Conservation (phyloP, 2,797 vertebrate genomes). For the Cygnus olor region DNA sequence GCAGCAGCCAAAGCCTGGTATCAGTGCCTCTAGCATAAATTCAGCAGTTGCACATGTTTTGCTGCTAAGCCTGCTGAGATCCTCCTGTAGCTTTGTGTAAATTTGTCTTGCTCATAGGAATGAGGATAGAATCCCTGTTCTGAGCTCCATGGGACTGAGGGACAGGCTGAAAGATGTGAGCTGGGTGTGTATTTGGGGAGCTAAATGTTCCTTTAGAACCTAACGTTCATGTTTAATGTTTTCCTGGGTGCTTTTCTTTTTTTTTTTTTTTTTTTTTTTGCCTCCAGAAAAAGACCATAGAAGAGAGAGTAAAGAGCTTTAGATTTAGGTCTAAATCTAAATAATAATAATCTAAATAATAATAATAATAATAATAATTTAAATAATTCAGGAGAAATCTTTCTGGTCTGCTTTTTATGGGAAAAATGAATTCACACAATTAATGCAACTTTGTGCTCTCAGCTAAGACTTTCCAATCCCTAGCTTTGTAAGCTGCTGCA, state of each 20-base stretch:
- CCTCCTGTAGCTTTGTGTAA: constrained; percentile 41
- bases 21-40: constrained; percentile 48
- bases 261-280: background rate
- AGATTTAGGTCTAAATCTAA: background rate
- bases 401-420: background rate
- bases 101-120: constrained; percentile 29
- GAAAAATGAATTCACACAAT: background rate
- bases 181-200: background rate
- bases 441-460: background rate
- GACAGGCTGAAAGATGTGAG: constrained; percentile 11
- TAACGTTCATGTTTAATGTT: background rate
- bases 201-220: background rate
- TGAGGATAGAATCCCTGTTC: background rate
- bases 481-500: background rate
- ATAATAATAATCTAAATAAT: no score
- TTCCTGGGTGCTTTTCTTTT: background rate
- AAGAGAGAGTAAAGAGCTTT: background rate
- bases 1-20: constrained; percentile 43
- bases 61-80: constrained; percentile 63
- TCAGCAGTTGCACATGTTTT: constrained; percentile 55
- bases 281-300: background rate
- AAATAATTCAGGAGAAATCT: background rate
- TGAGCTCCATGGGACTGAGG: background rate
- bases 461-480: background rate
- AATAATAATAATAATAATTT: no score